phyloP scores from a whole-genome alignment of 1,140 invertebrate species.

The Philotrypesis tridentata region DNA sequence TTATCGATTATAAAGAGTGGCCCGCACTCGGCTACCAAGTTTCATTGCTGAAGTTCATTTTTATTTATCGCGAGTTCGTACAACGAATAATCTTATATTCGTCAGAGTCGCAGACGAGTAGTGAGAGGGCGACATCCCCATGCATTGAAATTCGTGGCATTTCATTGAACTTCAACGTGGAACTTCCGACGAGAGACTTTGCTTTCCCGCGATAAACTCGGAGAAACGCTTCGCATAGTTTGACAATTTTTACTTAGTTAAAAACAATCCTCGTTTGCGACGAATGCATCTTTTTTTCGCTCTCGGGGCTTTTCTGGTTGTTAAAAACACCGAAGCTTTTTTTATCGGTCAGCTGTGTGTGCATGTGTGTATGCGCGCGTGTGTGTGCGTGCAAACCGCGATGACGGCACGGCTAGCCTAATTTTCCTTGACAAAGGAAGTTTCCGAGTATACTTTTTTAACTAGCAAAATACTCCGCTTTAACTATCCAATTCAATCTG shows the following conservation, averaged over 20 bases:
- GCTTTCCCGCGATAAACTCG: slow-evolving; percentile 28
- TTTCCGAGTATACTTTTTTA: neutral
- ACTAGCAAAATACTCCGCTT: slow-evolving; percentile 1
- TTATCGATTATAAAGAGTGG: no score
- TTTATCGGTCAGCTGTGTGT: neutral
- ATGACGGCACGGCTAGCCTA: neutral
- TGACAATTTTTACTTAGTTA: slow-evolving; percentile 21
- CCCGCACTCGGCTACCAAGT: no score
- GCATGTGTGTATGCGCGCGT: neutral
- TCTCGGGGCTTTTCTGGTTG: neutral
- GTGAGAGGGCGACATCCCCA: neutral
- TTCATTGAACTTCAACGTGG: slow-evolving; percentile 31
- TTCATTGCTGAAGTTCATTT: no score
- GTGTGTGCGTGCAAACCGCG: neutral
- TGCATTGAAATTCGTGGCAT: neutral
- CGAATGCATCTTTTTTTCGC: neutral
- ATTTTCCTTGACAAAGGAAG: neutral
- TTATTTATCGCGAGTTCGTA: neutral
- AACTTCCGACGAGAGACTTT: slow-evolving; percentile 22
- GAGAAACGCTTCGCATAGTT: slow-evolving; percentile 14
- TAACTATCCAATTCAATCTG: slow-evolving; percentile 7
- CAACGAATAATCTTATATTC: neutral
- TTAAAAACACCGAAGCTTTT: slow-evolving; percentile 18
- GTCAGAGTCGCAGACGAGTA: neutral
- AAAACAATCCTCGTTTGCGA: neutral